A percentile compares a stretch with the other conserved stretches of the same genome.
Conservation (phyloP, 1,140 invertebrate genomes). For the Fopius arisanus region DNA sequence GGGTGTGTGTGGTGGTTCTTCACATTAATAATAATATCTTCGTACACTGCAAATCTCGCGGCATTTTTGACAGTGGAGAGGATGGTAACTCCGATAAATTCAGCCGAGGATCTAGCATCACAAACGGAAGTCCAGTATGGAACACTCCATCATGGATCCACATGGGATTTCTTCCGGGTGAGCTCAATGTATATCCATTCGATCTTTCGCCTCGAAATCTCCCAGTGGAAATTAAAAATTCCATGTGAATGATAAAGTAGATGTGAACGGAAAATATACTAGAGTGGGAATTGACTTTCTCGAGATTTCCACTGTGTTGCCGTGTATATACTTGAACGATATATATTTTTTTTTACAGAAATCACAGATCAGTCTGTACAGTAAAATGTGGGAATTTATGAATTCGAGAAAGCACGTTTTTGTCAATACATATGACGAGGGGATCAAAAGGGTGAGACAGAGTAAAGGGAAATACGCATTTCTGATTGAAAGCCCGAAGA, state of each 20-base stretch:
- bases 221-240: constrained; percentile 19
- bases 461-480: constrained; percentile 95
- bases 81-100: constrained; percentile 94
- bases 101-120: constrained; percentile 89
- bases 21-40: constrained; percentile 96
- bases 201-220: neutral
- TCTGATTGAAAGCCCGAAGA: constrained; percentile 91
- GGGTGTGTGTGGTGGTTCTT: constrained; percentile 99
- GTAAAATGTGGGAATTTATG: constrained; percentile 97
- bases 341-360: constrained; percentile 67
- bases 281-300: neutral
- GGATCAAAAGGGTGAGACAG: constrained; percentile 80
- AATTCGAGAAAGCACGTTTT: constrained; percentile 84
- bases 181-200: constrained; percentile 36
- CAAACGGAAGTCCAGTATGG: constrained; percentile 97
- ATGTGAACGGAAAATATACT: neutral
- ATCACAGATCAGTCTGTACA: constrained; percentile 89
- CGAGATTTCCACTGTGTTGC: neutral
- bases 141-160: constrained; percentile 84
- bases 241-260: neutral
- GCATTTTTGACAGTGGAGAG: constrained; percentile 95
- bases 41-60: constrained; percentile 97
- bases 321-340: neutral
- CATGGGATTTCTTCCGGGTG: constrained; percentile 93
- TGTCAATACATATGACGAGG: constrained; percentile 83